Base-by-base conservation (phyloP, 2,888 invertebrate genomes). In the Spisula solida region DNA sequence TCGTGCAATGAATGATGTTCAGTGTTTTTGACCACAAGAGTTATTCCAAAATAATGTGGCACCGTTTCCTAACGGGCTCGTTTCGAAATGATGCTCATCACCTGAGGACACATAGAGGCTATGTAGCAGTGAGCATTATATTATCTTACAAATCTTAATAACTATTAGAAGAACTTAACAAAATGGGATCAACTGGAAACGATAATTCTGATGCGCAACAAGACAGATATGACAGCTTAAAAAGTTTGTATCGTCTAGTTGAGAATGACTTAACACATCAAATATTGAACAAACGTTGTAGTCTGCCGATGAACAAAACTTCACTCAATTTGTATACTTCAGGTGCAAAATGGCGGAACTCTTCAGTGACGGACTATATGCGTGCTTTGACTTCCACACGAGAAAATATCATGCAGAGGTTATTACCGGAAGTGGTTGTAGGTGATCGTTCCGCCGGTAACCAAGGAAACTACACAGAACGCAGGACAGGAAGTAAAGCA, bases 181-280 rank as follows among this genome's bases (percentile, higher is more conserved):
- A 25, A 25, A 75, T 16, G 34, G 14, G 10, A 1, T 18, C 75
- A 16, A 16, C 34, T 8, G 12, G 5, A 34, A 31, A 75, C 29
- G 75, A 75, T 18, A 12, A 75, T 75, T 66, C 60, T 66, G n/a
- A 75, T 18, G 31, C 29, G 5, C 75, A 18, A 34, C 75, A 34
- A 14, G 75, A 75, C 31, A 20, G 81, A 5, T 75, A 86, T 34
- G 70, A 85, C 34, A 81, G 84, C 75, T 55, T 84, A 66, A 84
- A 82, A 83, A 85, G 85, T 55, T 78, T 78, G 10, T 55, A 82
- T 29, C 81, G 84, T 48, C 66, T 85, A 55, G 83, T 84, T 66
- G 84, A 87, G 51, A 70, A 86, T 34, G 81, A 85, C 25, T 51
- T 85, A 47, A 25, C 31, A n/a, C 79, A 56, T 56, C 79, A 86